Conservation (phyloP, 2,888 invertebrate genomes). For the Drosophila mimetica region DNA sequence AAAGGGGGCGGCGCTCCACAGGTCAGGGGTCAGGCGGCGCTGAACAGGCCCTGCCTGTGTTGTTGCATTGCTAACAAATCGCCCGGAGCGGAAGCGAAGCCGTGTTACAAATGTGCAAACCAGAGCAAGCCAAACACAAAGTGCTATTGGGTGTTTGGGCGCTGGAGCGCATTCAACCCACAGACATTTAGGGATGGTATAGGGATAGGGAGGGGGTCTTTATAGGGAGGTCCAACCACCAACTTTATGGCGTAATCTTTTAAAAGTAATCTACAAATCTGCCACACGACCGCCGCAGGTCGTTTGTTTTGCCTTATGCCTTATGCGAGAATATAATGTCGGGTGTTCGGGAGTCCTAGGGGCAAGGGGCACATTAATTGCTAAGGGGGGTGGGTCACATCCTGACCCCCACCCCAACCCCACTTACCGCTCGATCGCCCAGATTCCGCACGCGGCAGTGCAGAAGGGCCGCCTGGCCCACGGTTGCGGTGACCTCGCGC, state of each 20-base stretch:
- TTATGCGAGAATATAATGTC: conserved; percentile 63
- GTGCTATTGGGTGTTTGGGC: background rate
- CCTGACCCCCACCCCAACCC: too few relatives aligned
- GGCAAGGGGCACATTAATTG: conserved; percentile 60
- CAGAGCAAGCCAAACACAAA: conserved; percentile 55
- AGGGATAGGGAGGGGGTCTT: conserved; percentile 1
- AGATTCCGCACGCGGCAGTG: conserved; percentile 94
- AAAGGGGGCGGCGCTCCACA: background rate
- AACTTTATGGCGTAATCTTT: conserved; percentile 79
- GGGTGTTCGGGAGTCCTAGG: conserved; percentile 23
- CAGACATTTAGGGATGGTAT: background rate
- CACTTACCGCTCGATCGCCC: conserved; percentile 94
- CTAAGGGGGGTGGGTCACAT: conserved; percentile 18
- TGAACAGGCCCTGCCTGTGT: conserved; percentile 47
- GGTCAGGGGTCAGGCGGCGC: conserved; percentile 4
- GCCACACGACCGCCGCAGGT: conserved; percentile 75
- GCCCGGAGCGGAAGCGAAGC: conserved; percentile 72
- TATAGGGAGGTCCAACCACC: conserved; percentile 57
- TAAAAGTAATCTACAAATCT: conserved; percentile 79
- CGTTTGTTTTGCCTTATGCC: conserved; percentile 65
- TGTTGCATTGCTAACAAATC: conserved; percentile 80
- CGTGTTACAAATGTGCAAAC: conserved; percentile 79
- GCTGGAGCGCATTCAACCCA: conserved; percentile 12
- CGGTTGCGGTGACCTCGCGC: conserved; percentile 93
- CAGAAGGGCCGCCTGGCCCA: conserved; percentile 93